These are phyloP conservation scores for Arbacia lixula DNA, from an alignment of 53 echinoderm and acorn worm species.

Conservation along the genomic window DNA sequence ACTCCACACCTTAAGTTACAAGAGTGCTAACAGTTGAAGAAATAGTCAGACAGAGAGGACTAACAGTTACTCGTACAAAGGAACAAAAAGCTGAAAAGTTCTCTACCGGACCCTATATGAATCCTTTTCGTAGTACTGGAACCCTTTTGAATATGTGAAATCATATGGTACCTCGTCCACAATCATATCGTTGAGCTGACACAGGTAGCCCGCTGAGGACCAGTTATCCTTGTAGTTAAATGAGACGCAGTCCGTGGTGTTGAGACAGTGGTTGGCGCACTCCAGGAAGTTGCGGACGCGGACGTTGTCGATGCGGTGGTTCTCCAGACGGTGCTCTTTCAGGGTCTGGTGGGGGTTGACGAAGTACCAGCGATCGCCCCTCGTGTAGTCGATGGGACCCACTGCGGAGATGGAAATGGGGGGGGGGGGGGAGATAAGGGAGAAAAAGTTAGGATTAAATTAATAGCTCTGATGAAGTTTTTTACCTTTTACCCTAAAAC, in stretches of 20 bases:
- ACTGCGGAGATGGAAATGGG: conserved; percentile 43
- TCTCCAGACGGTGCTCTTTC: conserved; percentile 60
- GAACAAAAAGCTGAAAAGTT: too few relatives aligned
- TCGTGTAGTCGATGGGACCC: conserved; percentile 56
- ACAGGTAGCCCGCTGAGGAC: conserved; percentile 43
- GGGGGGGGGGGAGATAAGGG: too few relatives aligned
- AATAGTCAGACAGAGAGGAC: too few relatives aligned
- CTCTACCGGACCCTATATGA: conserved; percentile 63
- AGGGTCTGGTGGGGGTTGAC: conserved; percentile 69
- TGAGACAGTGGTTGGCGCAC: conserved; percentile 69
- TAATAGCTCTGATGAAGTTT: too few relatives aligned
- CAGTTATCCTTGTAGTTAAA: conserved; percentile 70
- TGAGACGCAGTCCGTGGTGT: conserved; percentile 59
- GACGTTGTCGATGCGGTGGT: conserved; percentile 40
- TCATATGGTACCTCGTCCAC: conserved; percentile 67
- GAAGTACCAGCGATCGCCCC: conserved; percentile 68
- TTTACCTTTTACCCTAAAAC: too few relatives aligned
- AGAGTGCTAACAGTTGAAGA: too few relatives aligned
- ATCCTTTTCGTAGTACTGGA: conserved; percentile 73
- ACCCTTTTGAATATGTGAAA: conserved; percentile 44
- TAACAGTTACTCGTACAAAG: too few relatives aligned
- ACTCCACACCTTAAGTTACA: too few relatives aligned
- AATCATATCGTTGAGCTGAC: conserved; percentile 76
- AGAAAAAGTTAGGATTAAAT: too few relatives aligned
- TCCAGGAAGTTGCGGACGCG: conserved; percentile 72